Evolutionary conservation across 2,888 invertebrate species (phyloP), one percentile per base, ranked within the genome.

Genomic region (Pocota personata): DNA sequence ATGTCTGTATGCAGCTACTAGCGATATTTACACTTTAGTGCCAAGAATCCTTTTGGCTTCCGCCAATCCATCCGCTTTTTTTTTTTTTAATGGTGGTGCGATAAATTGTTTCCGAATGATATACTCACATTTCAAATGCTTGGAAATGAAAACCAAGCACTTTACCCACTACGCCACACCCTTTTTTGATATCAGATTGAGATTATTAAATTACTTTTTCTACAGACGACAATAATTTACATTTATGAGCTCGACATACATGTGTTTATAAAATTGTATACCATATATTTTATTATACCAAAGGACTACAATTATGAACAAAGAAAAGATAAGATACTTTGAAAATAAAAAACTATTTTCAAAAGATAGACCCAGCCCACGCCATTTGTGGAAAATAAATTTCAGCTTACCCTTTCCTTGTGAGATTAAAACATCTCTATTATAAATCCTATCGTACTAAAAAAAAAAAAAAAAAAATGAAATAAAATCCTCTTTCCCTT

Each of bases 41-140:
- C 64, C 75, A 75, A 75, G 64, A 75, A 35, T 55, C 19, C 55
- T 46, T 62, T 75, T 66, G 55, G 46, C 32, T 64, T 75, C 55
- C 64, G 43, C 24, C 64, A 57, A 66, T 75, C 52, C 60, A 43
- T 64, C 52, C 43, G 21, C 8, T 46, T 24, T 8, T 60, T 40
- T 62, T 43, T 46, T 10, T 55, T 43, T 62, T 50, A n/a, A 6
- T 52, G n/a, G 27, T 43, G 14, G 4, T 16, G 66, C 55, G 35
- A 66, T 66, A 75, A 75, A 66, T 75, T 57, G 64, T 64, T 75
- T 75, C 64, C 46, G 64, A 46, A 57, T 66, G 40, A 66, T 46
- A 55, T 52, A 43, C 50, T 67, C 40, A 40, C 40, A 69, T 57
- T 57, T 32, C 14, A 64, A 67, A 30, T 55, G 30, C 27, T 27